phyloP scores from a whole-genome alignment of 2,888 invertebrate species.

The Agonopterix heracliana region DNA sequence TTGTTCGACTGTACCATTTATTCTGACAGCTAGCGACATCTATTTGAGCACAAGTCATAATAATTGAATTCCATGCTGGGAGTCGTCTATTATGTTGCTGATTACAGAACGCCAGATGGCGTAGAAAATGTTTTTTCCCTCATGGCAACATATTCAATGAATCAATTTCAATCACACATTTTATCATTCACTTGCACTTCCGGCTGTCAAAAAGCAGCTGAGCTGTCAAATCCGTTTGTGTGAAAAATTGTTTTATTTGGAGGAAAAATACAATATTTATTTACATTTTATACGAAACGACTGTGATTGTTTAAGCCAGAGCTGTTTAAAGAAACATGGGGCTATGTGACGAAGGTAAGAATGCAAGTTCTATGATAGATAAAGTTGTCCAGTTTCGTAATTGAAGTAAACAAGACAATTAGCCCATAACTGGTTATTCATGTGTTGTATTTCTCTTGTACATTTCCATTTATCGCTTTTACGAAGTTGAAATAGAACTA shows the following conservation, averaged over 20 bases:
- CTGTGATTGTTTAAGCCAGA: background rate
- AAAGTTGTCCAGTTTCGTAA: conserved; percentile 14
- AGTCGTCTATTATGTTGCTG: background rate
- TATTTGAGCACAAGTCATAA: no score
- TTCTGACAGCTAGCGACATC: no score
- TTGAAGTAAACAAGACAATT: conserved; percentile 61
- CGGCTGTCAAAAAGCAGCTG: conserved; percentile 7
- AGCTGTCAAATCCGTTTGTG: conserved; percentile 9
- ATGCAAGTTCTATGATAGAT: conserved; percentile 17
- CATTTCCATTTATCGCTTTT: conserved; percentile 1
- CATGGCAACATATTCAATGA: conserved; percentile 9
- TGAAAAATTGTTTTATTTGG: background rate
- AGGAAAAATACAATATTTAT: background rate
- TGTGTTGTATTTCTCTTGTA: conserved; percentile 15
- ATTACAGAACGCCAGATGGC: background rate
- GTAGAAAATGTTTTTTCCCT: background rate
- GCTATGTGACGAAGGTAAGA: conserved; percentile 66
- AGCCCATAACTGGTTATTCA: conserved; percentile 22
- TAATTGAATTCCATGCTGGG: no score
- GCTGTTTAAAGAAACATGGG: conserved; percentile 44
- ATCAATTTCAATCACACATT: conserved; percentile 6
- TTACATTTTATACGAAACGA: background rate
- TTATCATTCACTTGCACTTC: conserved; percentile 16
- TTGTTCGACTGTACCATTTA: no score
- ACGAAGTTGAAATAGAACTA: no score